Conservation (phyloP, 2,888 invertebrate species). For the Ophonus ardosiacus region DNA sequence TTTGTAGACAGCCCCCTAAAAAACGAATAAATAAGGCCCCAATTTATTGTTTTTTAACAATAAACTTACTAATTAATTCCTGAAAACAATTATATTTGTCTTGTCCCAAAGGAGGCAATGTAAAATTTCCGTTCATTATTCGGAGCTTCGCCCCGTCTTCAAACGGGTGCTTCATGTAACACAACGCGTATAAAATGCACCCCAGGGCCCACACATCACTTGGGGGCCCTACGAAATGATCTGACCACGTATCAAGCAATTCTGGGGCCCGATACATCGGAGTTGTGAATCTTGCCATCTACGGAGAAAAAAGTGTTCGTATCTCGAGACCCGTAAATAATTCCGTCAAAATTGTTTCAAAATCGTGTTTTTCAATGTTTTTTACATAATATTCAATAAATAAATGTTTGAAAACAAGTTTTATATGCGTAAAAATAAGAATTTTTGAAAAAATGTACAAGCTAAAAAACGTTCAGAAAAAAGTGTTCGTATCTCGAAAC, state of each 20-base stretch:
- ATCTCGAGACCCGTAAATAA: not conserved
- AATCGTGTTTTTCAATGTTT: no score
- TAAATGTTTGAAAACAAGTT: no score
- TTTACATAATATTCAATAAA: no score
- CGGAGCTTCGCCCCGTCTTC: slow-evolving; percentile 97
- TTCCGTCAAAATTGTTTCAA: no score
- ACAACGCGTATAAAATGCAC: slow-evolving; percentile 94
- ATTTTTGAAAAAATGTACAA: no score
- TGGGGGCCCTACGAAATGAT: slow-evolving; percentile 93
- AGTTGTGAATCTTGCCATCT: slow-evolving; percentile 89
- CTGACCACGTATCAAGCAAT: slow-evolving; percentile 98
- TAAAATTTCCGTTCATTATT: slow-evolving; percentile 97
- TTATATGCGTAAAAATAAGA: no score
- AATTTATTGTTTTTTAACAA: slow-evolving; percentile 44
- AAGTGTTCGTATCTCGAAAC: no score
- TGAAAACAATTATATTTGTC: slow-evolving; percentile 92
- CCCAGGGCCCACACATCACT: slow-evolving; percentile 98
- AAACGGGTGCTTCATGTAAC: slow-evolving; percentile 97
- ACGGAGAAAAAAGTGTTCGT: slow-evolving; percentile 62
- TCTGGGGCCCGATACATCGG: slow-evolving; percentile 99
- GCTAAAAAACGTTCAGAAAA: no score
- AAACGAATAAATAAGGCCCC: slow-evolving; percentile 69
- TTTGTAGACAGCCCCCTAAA: slow-evolving; percentile 86
- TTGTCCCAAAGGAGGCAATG: slow-evolving; percentile 81
- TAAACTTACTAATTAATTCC: slow-evolving; percentile 89